Evolutionary conservation across 2,797 vertebrate genomes (phyloP), one percentile per base, ranked within the genome.

Genomic region (Heterohyrax brucei): DNA sequence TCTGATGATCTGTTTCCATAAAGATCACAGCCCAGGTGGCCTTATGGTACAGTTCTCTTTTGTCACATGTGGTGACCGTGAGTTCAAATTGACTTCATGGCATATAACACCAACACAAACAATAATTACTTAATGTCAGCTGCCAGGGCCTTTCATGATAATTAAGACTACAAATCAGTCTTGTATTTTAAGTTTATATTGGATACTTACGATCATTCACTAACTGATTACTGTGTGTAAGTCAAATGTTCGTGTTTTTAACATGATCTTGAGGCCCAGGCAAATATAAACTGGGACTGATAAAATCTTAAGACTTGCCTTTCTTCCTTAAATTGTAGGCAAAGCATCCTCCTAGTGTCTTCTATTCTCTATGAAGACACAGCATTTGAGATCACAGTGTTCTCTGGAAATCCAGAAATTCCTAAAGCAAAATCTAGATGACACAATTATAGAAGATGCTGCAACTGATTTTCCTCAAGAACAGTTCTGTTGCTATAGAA

Each of bases 401-500:
- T 96, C 66, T 93, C 33, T 73, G 85, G 78, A 97, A 97, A 96
- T 94, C 81, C 39, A 96, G 64, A 94, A 96, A 95, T 72, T 84
- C 81, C 75, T 82, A 94, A 87, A 59, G 59, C 30, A 95, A 89
- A 95, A 93, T 96, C 56, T 96, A 90, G 78, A 39, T 90, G 87
- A 86, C 56, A 61, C 39, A 87, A 85, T 79, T 94, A 95, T 22
- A 92, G 84, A 95, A 91, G 68, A 73, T 82, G 59, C 28, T 85
- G 14, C 18, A 64, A 85, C 19, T 68, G 33, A 75, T 93, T 96
- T 93, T 77, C 80, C 50, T 75, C 62, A 84, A 80, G 76, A 68
- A 50, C 7, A 83, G 46, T 81, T 89, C 53, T 84, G 46, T 76
- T 85, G n/a, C 64, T 48, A 59, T 44, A 96, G 64, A 95, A 85